A percentile compares a stretch with the other conserved stretches of the same genome.
Evolutionary conservation across 1,140 invertebrate species (phyloP).

Genomic region (Lepidurus packardi): DNA sequence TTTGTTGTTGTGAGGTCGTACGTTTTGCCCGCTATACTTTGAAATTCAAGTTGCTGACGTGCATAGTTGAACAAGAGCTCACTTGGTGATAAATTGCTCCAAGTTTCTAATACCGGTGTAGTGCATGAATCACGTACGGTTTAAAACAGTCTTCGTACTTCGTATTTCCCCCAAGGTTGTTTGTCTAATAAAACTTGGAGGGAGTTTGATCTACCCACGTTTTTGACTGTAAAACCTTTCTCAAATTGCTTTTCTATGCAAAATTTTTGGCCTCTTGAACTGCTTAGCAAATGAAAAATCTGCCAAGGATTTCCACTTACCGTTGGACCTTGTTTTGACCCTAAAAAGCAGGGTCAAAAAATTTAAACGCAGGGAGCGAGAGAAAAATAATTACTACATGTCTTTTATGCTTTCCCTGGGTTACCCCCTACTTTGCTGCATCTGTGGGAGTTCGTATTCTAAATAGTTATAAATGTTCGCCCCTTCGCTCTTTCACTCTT

Average conservation of each 20-base stretch:
- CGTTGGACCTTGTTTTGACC: neutral
- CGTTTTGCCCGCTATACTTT: neutral
- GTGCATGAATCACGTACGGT: no score
- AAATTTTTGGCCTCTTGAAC: neutral
- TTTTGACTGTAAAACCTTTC: no score
- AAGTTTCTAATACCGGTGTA: no score
- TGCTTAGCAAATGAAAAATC: neutral
- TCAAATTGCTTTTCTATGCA: slow-evolving; percentile 5
- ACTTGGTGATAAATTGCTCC: no score
- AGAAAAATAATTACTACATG: no score
- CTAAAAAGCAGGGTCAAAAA: neutral
- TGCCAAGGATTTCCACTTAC: neutral
- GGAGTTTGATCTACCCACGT: no score
- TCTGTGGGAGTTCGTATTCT: neutral
- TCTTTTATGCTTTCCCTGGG: neutral
- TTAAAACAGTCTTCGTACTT: no score
- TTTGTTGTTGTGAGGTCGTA: neutral
- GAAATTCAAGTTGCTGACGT: neutral
- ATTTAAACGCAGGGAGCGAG: no score
- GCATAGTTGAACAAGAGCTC: no score
- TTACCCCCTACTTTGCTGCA: neutral
- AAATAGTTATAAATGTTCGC: neutral
- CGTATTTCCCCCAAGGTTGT: no score
- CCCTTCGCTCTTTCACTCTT: neutral
- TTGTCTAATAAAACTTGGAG: no score